These are phyloP conservation scores for Lagodon rhomboides DNA, from an alignment of 2,797 vertebrate genomes.

Conservation along the genomic window DNA sequence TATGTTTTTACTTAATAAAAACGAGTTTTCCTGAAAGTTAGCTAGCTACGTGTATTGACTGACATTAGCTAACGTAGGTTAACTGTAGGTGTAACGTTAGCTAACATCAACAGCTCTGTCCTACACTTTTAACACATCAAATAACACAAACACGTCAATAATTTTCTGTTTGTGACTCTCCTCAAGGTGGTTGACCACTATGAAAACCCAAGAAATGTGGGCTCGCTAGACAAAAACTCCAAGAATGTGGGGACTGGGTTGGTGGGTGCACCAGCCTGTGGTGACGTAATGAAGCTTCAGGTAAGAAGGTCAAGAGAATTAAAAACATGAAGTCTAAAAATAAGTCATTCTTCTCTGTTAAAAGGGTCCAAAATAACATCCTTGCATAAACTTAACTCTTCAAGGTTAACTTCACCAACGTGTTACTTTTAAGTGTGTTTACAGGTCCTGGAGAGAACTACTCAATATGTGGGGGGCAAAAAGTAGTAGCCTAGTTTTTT, in stretches of 20 bases:
- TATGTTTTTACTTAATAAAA: fast-evolving
- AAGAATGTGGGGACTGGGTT: slow-evolving; percentile 96
- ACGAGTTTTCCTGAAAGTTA: background rate
- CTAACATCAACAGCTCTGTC: background rate
- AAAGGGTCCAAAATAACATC: too few species aligned
- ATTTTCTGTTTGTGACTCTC: background rate
- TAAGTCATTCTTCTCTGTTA: too few species aligned
- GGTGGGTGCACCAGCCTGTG: slow-evolving; percentile 96
- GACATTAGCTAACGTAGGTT: background rate
- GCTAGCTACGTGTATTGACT: background rate
- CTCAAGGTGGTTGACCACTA: slow-evolving; percentile 96
- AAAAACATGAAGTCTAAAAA: too few species aligned
- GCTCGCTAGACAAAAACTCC: slow-evolving; percentile 92
- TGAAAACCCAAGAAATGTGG: slow-evolving; percentile 97
- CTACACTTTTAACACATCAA: background rate
- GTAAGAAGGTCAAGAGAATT: slow-evolving; percentile 70
- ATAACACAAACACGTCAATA: background rate
- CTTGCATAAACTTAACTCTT: too few species aligned
- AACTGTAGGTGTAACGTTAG: too few species aligned
- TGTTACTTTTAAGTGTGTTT: too few species aligned
- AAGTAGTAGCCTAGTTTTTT: too few species aligned
- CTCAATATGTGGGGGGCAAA: too few species aligned
- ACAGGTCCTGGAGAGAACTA: too few species aligned
- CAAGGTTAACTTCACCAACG: too few species aligned
- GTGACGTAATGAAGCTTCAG: slow-evolving; percentile 98